Base-by-base conservation (phyloP, 2,113 vertebrate genomes). In the Campylomormyrus tamandua region DNA sequence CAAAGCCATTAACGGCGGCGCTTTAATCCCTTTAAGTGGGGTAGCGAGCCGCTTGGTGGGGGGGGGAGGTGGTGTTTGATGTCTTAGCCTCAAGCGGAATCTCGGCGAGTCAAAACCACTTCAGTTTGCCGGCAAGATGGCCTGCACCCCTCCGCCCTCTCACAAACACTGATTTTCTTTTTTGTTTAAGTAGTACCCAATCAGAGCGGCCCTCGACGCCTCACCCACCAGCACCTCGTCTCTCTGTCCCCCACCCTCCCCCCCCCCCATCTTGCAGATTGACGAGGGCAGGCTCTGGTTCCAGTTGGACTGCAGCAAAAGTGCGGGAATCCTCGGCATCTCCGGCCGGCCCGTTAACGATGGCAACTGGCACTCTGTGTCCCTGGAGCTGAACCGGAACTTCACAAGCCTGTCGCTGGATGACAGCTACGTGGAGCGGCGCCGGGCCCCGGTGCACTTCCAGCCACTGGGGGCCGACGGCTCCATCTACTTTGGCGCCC, bases 251-350 rank as follows among this genome's bases (percentile, higher is more conserved):
- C 45, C 74, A 39, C 39, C 39, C 2, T 3, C 27, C 74, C 84
- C 19, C 31, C 35, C n/a, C 87, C 53, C 45, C 39, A 13, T 89
- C 49, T 11, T 0, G 0, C 95, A 99, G 98, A 95, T 99, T 70
- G 95, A 97, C n/a, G 97, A 98, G 0, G 97, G 98, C 80, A 97
- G 97, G 91, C 95, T 99, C 91, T 98, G 97, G 97, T 98, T 99
- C 94, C 97, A 99, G 94, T 85, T 99, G 93, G 97, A 98, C 92
- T 99, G 98, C 0, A 96, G 95, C 46, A 95, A 91, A 1, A 95
- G 95, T 86, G 96, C 97, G 0, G 97, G 97, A 50, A 96, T 97
- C 94, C 89, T 99, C 92, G 98, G 98, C 8, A 97, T 98, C 93
- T 99, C 98, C 0, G 97, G 97, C 53, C 96, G 97, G 0, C 94